Percentiles rank a stretch among this genome's conserved stretches.
phyloP scores from a whole-genome alignment of 2,113 vertebrate genomes.

The Aegypius monachus region DNA sequence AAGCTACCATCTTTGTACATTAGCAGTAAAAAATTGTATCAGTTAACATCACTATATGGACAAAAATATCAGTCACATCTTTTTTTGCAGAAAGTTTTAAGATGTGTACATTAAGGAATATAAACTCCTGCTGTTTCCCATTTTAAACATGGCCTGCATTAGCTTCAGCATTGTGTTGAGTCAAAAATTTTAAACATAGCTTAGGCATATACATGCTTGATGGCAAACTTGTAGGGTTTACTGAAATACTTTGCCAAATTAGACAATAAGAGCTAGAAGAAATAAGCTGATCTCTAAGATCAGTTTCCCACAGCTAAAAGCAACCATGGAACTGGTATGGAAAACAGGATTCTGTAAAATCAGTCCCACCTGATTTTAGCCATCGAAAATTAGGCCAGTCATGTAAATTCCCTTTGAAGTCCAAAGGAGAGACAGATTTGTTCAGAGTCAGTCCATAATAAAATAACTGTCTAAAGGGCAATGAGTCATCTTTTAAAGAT shows the following conservation, averaged over 20 bases:
- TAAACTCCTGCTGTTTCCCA: background rate
- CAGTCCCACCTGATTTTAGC: background rate
- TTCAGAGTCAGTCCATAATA: background rate
- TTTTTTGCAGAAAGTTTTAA: background rate
- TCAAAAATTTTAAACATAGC: background rate
- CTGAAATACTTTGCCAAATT: background rate
- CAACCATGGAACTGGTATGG: background rate
- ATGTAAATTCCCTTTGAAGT: background rate
- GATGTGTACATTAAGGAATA: background rate
- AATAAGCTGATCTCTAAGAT: background rate
- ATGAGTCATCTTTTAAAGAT: background rate
- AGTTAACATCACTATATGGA: background rate
- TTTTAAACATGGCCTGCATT: background rate
- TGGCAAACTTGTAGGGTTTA: background rate
- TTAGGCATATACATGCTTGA: background rate
- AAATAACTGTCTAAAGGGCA: background rate
- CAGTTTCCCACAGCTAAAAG: background rate
- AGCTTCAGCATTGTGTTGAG: background rate
- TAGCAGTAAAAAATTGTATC: accelerated
- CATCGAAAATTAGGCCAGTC: background rate
- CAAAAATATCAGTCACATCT: background rate
- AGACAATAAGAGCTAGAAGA: background rate
- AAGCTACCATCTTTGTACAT: background rate
- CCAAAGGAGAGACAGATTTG: background rate
- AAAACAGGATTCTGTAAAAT: background rate